Percentiles rank a stretch among this genome's conserved stretches.
These are phyloP conservation scores for Limnothrissa miodon DNA, from an alignment of 2,113 vertebrate genomes.

Conservation along the genomic window DNA sequence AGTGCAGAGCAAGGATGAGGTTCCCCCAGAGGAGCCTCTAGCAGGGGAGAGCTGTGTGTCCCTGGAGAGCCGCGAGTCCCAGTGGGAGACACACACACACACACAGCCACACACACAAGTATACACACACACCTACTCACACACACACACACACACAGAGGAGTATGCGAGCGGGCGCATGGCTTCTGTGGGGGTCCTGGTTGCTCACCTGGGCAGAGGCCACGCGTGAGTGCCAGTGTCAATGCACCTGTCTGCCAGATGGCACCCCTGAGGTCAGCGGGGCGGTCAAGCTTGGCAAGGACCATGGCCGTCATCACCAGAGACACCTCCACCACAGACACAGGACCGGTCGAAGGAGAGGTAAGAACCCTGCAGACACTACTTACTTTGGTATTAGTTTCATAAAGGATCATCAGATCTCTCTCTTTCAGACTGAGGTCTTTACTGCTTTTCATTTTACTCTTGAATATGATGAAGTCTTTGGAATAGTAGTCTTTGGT, in stretches of 20 bases:
- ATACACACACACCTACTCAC: too few relatives aligned
- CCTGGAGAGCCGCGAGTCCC: too few relatives aligned
- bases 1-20: not conserved
- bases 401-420: not conserved
- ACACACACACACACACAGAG: not conserved
- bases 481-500: not conserved
- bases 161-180: slow-evolving; percentile 67
- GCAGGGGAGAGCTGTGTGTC: too few relatives aligned
- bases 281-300: slow-evolving; percentile 56
- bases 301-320: slow-evolving; percentile 49
- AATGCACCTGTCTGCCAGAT: slow-evolving; percentile 56
- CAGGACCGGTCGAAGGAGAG: slow-evolving; percentile 63
- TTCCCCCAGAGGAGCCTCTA: not conserved
- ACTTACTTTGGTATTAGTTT: not conserved
- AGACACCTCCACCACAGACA: slow-evolving; percentile 54
- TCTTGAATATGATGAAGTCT: not conserved
- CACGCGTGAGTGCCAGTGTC: slow-evolving; percentile 59
- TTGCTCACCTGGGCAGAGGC: slow-evolving; percentile 61
- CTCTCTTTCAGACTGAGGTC: not conserved
- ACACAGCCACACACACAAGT: too few relatives aligned
- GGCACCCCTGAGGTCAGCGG: slow-evolving; percentile 35
- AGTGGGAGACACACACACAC: not conserved
- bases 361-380: slow-evolving; percentile 51
- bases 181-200: slow-evolving; percentile 64
- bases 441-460: not conserved